phyloP scores from a whole-genome alignment of 2,797 vertebrate genomes.

The Chaetodon trifasciatus region DNA sequence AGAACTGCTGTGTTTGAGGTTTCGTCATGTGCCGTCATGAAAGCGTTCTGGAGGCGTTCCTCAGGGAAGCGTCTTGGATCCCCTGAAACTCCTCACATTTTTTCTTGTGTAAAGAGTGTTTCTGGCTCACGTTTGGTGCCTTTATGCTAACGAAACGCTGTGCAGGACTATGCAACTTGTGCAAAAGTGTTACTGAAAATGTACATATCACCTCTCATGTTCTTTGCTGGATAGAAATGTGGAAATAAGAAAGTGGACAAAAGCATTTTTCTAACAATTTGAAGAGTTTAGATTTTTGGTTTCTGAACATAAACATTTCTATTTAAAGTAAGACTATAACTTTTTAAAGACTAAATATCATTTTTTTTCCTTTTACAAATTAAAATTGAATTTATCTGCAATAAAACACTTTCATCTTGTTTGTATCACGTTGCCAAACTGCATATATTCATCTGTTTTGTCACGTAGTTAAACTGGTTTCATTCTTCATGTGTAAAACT shows the following conservation, averaged over 20 bases:
- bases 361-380: neutral
- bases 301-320: conserved; percentile 7
- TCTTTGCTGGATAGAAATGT: neutral
- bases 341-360: neutral
- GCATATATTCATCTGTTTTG: neutral
- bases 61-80: conserved; percentile 41
- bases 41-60: conserved; percentile 32
- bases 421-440: no score
- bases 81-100: conserved; percentile 10
- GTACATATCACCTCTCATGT: neutral
- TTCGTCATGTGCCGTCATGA: neutral
- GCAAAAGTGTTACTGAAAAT: conserved; percentile 5
- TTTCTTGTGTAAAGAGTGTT: conserved; percentile 26
- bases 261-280: neutral
- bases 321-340: conserved; percentile 15
- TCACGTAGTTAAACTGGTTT: neutral
- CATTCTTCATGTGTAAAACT: conserved; percentile 6
- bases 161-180: neutral
- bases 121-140: conserved; percentile 26
- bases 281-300: neutral
- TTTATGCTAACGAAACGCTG: conserved; percentile 44
- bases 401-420: neutral
- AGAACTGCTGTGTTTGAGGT: conserved; percentile 9
- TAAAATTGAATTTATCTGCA: neutral
- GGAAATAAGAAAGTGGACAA: neutral